Percentiles rank a stretch among this genome's conserved stretches.
Evolutionary conservation across 1,140 invertebrate species (phyloP).

Genomic region (Pseudachorutes palmiensis): DNA sequence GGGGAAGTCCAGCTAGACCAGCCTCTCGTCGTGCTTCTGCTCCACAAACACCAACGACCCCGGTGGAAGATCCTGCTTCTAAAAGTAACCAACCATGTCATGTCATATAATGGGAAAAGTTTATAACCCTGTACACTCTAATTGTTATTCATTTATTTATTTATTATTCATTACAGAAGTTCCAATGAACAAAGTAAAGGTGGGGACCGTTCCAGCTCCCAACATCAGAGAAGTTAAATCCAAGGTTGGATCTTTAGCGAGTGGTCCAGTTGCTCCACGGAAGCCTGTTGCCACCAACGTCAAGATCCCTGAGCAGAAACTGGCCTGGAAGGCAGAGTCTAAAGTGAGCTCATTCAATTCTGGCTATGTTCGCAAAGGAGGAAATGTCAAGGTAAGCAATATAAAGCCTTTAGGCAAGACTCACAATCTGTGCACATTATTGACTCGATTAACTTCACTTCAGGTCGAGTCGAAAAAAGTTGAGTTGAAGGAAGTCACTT

Average conservation of each 20-base stretch:
- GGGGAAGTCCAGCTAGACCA: slow-evolving; percentile 2
- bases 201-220: slow-evolving; percentile 78
- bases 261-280: slow-evolving; percentile 51
- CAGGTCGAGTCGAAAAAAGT: slow-evolving; percentile 37
- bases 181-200: slow-evolving; percentile 88
- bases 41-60: neutral
- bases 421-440: slow-evolving; percentile 7
- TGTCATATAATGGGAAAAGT: too few relatives aligned
- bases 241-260: slow-evolving; percentile 86
- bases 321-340: slow-evolving; percentile 86
- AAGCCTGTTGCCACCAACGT: slow-evolving; percentile 80
- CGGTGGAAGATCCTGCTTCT: neutral
- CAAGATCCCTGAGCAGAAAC: slow-evolving; percentile 79
- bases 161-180: too few relatives aligned
- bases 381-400: slow-evolving; percentile 73
- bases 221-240: slow-evolving; percentile 83
- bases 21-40: slow-evolving; percentile 11
- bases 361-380: slow-evolving; percentile 83
- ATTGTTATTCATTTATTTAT: too few relatives aligned
- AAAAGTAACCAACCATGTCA: slow-evolving; percentile 10
- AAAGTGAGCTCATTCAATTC: slow-evolving; percentile 91
- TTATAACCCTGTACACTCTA: too few relatives aligned
- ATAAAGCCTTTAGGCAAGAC: neutral
- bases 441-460: slow-evolving; percentile 1
- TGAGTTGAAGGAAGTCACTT: slow-evolving; percentile 17